These are phyloP conservation scores for Synanthedon tipuliformis DNA, from an alignment of 2,888 invertebrate species.

Conservation along the genomic window DNA sequence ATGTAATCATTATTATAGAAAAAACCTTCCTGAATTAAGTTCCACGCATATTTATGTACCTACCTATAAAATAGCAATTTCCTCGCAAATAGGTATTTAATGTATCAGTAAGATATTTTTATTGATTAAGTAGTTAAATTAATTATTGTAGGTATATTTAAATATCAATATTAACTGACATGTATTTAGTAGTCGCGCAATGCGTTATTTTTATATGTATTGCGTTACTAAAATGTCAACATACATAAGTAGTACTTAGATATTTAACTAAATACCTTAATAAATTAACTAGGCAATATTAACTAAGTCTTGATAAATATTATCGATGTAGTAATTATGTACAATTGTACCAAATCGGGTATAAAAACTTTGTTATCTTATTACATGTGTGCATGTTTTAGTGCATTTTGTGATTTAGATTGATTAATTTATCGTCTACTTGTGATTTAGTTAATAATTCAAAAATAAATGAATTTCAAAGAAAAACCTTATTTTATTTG, in stretches of 20 bases:
- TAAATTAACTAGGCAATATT: slow-evolving; percentile 25
- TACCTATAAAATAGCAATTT: no score
- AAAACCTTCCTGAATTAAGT: no score
- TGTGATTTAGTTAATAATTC: slow-evolving; percentile 65
- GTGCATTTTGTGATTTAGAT: slow-evolving; percentile 71
- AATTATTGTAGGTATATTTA: no score
- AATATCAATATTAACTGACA: no score
- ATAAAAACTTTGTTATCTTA: slow-evolving; percentile 53
- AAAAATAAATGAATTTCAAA: slow-evolving; percentile 36
- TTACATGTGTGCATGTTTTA: slow-evolving; percentile 69
- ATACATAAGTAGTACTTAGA: not conserved
- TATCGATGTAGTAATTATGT: slow-evolving; percentile 35
- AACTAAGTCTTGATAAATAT: slow-evolving; percentile 38
- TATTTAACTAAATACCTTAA: slow-evolving; percentile 1
- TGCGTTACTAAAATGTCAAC: no score
- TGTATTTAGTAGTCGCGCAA: no score
- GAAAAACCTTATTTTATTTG: slow-evolving; percentile 3
- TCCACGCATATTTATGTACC: no score
- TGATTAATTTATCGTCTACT: slow-evolving; percentile 69
- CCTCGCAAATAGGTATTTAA: no score
- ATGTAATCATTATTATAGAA: slow-evolving; percentile 1
- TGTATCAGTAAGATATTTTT: no score
- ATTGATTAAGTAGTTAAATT: no score
- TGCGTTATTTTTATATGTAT: no score
- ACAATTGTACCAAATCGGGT: slow-evolving; percentile 58